Percentiles rank a stretch among this genome's conserved stretches.
Evolutionary conservation across 2,797 vertebrate species (phyloP).

Genomic region (Pangasius mekongensis): DNA sequence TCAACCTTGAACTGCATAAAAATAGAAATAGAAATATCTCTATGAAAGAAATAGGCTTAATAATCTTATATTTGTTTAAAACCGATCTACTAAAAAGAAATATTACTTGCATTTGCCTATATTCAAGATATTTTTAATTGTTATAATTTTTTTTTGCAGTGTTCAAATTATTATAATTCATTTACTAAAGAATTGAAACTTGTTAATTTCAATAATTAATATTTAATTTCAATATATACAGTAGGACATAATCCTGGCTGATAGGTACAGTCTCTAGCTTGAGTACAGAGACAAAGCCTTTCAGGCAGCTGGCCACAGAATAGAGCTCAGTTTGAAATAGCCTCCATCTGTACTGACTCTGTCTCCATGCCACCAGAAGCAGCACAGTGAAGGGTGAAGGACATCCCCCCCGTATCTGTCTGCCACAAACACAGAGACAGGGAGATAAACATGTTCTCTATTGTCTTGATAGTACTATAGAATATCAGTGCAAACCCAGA

Average conservation of each 20-base stretch:
- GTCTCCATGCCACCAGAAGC: slow-evolving; percentile 29
- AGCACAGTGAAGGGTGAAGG: slow-evolving; percentile 42
- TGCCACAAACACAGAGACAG: slow-evolving; percentile 5
- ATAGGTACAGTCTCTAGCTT: not conserved
- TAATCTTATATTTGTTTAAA: not conserved
- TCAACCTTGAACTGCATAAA: not conserved
- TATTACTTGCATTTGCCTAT: not conserved
- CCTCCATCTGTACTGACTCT: slow-evolving; percentile 17
- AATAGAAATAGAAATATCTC: no score
- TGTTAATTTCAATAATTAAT: not conserved
- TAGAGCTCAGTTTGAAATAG: slow-evolving; percentile 37
- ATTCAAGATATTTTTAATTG: not conserved
- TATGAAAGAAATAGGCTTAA: not conserved
- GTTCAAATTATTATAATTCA: not conserved
- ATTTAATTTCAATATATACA: not conserved
- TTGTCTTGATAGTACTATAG: slow-evolving; percentile 12
- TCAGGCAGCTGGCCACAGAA: slow-evolving; percentile 29
- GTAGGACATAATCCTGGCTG: not conserved
- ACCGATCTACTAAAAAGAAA: not conserved
- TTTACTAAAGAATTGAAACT: not conserved
- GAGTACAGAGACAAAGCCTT: slow-evolving; percentile 12
- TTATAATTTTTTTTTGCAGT: no score
- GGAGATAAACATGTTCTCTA: slow-evolving; percentile 21
- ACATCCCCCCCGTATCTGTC: slow-evolving; percentile 15
- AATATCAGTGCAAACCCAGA: slow-evolving; percentile 22